These are phyloP conservation scores for Rhagium mordax DNA, from an alignment of 2,888 invertebrate genomes.

Conservation along the genomic window DNA sequence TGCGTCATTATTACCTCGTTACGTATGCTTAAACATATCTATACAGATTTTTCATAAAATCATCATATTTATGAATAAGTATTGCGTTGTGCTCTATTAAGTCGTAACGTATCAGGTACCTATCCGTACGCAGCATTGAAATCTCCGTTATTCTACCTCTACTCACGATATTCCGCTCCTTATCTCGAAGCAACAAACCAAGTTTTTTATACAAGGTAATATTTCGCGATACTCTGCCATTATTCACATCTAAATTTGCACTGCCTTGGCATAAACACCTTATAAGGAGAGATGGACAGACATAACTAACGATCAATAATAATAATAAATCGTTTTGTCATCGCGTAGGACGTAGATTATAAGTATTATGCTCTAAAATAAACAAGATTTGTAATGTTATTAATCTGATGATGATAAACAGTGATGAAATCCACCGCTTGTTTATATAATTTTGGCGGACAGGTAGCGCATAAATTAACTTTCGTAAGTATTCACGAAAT, in stretches of 20 bases:
- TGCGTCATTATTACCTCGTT: too few relatives aligned
- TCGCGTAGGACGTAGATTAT: neutral
- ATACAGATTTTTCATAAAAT: neutral
- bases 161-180: neutral
- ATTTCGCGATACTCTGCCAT: neutral
- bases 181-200: neutral
- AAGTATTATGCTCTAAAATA: neutral
- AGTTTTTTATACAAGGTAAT: neutral
- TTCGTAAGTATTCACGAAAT: too few relatives aligned
- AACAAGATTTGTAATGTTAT: too few relatives aligned
- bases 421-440: too few relatives aligned
- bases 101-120: constrained; percentile 3
- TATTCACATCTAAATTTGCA: neutral
- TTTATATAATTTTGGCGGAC: too few relatives aligned
- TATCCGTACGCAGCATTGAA: constrained; percentile 4
- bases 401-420: too few relatives aligned
- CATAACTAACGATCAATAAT: neutral
- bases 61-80: neutral
- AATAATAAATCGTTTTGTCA: neutral
- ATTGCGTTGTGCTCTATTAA: neutral
- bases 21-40: too few relatives aligned
- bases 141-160: constrained; percentile 16
- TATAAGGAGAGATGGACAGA: neutral
- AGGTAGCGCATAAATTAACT: too few relatives aligned
- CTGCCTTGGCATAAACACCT: neutral